Evolutionary conservation across 1,140 invertebrate genomes (phyloP).

Genomic region (Archivesica marissinica): DNA sequence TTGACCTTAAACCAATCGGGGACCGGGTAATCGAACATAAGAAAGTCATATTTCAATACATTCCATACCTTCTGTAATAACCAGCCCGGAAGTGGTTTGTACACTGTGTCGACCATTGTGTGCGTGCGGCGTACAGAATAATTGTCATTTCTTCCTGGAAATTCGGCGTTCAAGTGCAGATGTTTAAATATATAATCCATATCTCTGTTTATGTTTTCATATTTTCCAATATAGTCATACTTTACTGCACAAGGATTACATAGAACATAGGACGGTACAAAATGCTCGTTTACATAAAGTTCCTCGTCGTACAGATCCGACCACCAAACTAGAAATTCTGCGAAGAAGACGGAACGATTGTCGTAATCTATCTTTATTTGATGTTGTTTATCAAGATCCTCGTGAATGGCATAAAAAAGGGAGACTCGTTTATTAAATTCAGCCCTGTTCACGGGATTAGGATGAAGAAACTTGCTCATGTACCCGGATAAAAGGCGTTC

Average conservation of each 20-base stretch:
- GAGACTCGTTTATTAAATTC: constrained; percentile 17
- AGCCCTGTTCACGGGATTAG: constrained; percentile 10
- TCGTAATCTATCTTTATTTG: constrained; percentile 24
- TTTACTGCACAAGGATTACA: constrained; percentile 30
- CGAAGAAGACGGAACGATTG: background rate
- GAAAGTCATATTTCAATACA: constrained; percentile 25
- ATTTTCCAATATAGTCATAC: constrained; percentile 45
- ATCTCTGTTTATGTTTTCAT: constrained; percentile 29
- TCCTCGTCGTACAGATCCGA: constrained; percentile 3
- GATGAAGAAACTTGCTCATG: constrained; percentile 32
- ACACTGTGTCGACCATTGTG: background rate
- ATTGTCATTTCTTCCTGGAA: constrained; percentile 36
- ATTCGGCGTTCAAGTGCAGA: constrained; percentile 17
- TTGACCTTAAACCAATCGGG: constrained; percentile 34
- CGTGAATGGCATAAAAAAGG: constrained; percentile 3
- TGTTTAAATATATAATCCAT: constrained; percentile 9
- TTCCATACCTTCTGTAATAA: constrained; percentile 14
- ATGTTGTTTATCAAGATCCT: background rate
- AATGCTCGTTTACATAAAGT: constrained; percentile 38
- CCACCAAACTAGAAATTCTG: constrained; percentile 31
- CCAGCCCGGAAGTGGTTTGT: background rate
- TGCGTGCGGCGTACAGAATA: background rate
- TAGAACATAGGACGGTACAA: background rate
- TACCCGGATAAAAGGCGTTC: constrained; percentile 29
- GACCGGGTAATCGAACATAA: constrained; percentile 23